Percentiles rank a stretch among this genome's conserved stretches.
phyloP scores from a whole-genome alignment of 2,888 invertebrate species.

The Camptogramma bilineatum region DNA sequence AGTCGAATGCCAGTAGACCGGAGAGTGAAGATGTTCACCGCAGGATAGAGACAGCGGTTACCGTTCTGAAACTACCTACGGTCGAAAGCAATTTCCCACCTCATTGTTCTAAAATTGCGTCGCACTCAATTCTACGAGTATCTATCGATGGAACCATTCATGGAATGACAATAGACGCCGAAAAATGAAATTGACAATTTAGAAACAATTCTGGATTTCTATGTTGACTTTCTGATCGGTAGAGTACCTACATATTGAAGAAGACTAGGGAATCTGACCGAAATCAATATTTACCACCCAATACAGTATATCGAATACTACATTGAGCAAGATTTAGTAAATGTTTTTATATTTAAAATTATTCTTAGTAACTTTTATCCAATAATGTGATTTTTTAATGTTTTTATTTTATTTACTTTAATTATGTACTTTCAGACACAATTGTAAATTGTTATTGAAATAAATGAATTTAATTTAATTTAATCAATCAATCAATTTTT shows the following conservation, averaged over 20 bases:
- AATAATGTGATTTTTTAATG: too few species aligned
- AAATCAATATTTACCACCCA: neutral
- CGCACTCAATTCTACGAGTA: slow-evolving; percentile 52
- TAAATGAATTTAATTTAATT: too few species aligned
- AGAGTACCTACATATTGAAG: neutral
- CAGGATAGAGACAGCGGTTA: slow-evolving; percentile 35
- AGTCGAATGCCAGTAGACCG: slow-evolving; percentile 2
- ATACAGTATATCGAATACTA: too few species aligned
- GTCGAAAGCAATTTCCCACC: slow-evolving; percentile 72
- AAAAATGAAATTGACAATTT: slow-evolving; percentile 49
- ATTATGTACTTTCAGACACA: too few species aligned
- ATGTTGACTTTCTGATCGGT: neutral
- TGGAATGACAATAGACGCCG: slow-evolving; percentile 58
- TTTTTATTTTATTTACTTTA: too few species aligned
- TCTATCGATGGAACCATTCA: slow-evolving; percentile 56
- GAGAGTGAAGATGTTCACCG: slow-evolving; percentile 28
- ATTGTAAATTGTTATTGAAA: too few species aligned
- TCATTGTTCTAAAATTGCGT: slow-evolving; percentile 78
- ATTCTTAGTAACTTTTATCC: too few species aligned
- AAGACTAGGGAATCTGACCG: neutral
- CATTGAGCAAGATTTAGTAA: too few species aligned
- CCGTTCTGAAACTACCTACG: slow-evolving; percentile 41
- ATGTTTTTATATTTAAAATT: too few species aligned
- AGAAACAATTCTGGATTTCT: slow-evolving; percentile 9
- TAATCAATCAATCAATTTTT: too few species aligned